Evolutionary conservation across 2,797 vertebrate species (phyloP).

Genomic region (Mionectes olivaceus): DNA sequence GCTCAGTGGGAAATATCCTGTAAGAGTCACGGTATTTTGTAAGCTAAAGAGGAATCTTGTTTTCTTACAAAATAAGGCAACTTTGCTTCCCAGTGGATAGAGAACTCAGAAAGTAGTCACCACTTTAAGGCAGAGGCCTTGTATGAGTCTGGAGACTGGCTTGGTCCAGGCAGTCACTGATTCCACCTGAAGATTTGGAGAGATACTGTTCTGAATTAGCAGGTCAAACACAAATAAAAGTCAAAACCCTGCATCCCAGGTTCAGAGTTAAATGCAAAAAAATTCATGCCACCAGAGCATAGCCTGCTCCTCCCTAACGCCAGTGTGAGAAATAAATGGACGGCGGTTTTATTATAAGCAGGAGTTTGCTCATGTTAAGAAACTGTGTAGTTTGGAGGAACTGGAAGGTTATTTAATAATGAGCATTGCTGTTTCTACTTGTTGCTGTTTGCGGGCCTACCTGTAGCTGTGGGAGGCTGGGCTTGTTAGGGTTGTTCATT

Average conservation of each 20-base stretch:
- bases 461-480: too few species aligned
- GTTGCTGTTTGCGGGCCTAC: too few species aligned
- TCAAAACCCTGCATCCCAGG: background rate
- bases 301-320: background rate
- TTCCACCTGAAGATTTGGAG: background rate
- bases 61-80: background rate
- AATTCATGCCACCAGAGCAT: background rate
- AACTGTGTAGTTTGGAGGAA: too few species aligned
- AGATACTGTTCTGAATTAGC: background rate
- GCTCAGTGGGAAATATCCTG: background rate
- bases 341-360: too few species aligned
- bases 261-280: background rate
- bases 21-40: background rate
- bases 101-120: background rate
- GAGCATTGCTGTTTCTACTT: too few species aligned
- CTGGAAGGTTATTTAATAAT: too few species aligned
- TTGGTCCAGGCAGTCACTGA: background rate
- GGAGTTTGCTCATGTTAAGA: too few species aligned
- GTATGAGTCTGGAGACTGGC: background rate
- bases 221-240: background rate
- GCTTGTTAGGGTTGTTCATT: too few species aligned
- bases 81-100: background rate
- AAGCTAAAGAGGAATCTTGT: background rate
- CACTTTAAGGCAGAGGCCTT: background rate
- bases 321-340: too few species aligned